Evolutionary conservation across 2,797 vertebrate genomes (phyloP).

Genomic region (Bucorvus abyssinicus): DNA sequence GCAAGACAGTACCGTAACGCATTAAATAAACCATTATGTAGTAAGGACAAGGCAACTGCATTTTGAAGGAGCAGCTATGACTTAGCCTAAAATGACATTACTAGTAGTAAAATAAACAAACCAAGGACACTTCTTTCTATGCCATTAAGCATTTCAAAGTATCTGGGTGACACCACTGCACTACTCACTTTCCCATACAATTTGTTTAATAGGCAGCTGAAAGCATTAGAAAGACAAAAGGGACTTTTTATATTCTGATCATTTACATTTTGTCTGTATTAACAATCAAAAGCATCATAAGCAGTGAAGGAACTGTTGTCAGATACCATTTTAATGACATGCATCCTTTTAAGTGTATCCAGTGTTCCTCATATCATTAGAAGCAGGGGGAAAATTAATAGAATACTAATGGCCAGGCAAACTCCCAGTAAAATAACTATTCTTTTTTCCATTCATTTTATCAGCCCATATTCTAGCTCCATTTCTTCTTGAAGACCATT

Average conservation of each 20-base stretch:
- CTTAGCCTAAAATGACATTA: not conserved
- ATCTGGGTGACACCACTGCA: not conserved
- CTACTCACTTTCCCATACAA: not conserved
- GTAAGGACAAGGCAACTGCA: not conserved
- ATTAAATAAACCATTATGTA: not conserved
- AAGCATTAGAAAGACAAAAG: constrained; percentile 40
- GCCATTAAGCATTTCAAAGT: not conserved
- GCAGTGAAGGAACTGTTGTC: constrained; percentile 2
- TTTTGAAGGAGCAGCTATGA: not conserved
- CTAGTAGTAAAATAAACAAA: constrained; percentile 1
- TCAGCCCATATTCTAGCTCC: not conserved
- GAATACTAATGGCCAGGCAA: constrained; percentile 32
- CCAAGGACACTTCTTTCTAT: constrained; percentile 6
- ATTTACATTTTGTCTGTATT: constrained; percentile 54
- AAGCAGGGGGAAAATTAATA: not conserved
- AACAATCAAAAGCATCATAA: constrained; percentile 44
- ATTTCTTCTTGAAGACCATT: not conserved
- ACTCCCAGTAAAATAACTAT: not conserved
- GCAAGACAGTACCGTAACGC: not conserved
- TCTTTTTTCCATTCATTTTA: not conserved
- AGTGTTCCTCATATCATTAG: not conserved
- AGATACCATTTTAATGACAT: constrained; percentile 28
- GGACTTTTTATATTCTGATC: constrained; percentile 39
- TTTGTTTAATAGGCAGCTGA: constrained; percentile 46
- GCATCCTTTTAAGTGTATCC: constrained; percentile 23